phyloP scores from a whole-genome alignment of 2,888 invertebrate species.

The Leptogaster cylindrica region DNA sequence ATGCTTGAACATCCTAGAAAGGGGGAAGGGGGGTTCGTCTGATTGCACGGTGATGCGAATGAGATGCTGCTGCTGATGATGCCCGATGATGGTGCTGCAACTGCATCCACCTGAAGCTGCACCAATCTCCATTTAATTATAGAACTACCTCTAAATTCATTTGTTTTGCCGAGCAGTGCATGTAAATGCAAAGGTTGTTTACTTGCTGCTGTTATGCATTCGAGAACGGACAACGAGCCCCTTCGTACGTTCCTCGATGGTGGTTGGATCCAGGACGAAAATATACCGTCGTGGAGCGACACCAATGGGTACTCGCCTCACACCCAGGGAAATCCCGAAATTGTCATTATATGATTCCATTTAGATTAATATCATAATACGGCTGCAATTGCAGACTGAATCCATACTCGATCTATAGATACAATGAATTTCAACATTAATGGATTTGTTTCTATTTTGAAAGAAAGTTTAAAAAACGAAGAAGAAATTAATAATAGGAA shows the following conservation, averaged over 20 bases:
- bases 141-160: constrained; percentile 24
- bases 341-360: background rate
- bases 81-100: background rate
- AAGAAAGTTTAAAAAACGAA: no score
- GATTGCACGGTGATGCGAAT: constrained; percentile 1
- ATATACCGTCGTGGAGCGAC: background rate
- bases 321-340: background rate
- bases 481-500: no score
- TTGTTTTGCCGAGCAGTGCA: constrained; percentile 25
- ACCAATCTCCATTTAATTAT: constrained; percentile 33
- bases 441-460: background rate
- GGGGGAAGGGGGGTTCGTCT: no score
- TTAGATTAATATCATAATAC: background rate
- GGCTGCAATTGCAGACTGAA: background rate
- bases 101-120: background rate
- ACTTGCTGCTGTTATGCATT: no score
- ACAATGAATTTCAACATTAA: background rate
- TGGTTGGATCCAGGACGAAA: background rate
- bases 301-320: background rate
- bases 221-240: no score
- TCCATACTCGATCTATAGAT: background rate
- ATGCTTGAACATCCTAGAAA: no score
- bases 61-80: background rate
- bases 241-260: background rate
- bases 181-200: constrained; percentile 34